These are phyloP conservation scores for Calameuta idolon DNA, from an alignment of 2,888 invertebrate species.

Conservation along the genomic window DNA sequence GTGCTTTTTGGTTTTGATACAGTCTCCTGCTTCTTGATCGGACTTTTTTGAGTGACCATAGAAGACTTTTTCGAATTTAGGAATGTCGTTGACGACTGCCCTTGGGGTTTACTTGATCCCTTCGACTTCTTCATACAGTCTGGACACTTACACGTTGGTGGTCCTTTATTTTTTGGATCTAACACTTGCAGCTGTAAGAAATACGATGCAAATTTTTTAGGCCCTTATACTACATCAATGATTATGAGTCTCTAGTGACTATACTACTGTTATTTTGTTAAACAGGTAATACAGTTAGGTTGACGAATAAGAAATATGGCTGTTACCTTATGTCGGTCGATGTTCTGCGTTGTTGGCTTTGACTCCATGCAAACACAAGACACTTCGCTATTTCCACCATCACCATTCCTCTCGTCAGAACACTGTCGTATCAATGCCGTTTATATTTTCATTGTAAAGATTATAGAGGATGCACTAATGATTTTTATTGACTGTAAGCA, in stretches of 20 bases:
- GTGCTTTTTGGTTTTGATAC: conserved; percentile 36
- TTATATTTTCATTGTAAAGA: background rate
- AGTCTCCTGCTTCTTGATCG: conserved; percentile 31
- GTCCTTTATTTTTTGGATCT: conserved; percentile 60
- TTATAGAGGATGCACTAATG: background rate
- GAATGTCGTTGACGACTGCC: conserved; percentile 40
- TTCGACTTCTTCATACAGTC: conserved; percentile 59
- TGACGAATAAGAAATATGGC: background rate
- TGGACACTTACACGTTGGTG: conserved; percentile 59
- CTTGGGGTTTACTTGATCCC: conserved; percentile 40
- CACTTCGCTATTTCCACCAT: conserved; percentile 29
- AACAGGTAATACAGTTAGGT: conserved; percentile 7
- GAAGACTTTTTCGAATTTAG: conserved; percentile 36
- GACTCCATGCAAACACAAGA: conserved; percentile 46
- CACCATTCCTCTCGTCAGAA: conserved; percentile 35
- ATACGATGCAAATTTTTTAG: background rate
- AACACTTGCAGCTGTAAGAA: conserved; percentile 54
- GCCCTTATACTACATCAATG: conserved; percentile 1
- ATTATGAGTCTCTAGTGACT: background rate
- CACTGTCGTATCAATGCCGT: conserved; percentile 28
- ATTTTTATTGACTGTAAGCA: background rate
- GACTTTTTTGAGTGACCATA: conserved; percentile 28
- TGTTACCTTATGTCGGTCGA: conserved; percentile 57
- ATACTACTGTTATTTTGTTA: background rate
- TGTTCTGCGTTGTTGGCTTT: conserved; percentile 48